Conservation (phyloP, 2,797 vertebrate genomes). For the Morelia viridis region DNA sequence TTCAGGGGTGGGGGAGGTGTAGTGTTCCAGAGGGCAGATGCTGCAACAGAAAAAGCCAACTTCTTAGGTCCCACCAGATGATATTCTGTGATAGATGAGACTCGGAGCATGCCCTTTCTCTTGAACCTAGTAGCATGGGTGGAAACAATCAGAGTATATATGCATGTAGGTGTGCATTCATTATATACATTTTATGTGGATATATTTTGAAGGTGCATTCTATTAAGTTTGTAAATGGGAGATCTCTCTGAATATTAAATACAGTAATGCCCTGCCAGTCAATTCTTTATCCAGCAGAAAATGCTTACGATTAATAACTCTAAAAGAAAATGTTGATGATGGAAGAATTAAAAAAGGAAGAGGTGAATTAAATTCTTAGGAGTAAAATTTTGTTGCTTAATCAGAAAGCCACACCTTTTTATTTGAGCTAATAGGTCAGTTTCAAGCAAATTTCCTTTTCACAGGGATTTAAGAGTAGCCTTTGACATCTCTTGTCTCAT, state of each 20-base stretch:
- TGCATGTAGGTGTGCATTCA: neutral
- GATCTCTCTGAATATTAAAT: neutral
- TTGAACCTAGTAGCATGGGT: neutral
- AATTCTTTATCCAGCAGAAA: conserved; percentile 3
- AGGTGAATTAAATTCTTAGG: neutral
- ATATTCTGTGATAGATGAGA: neutral
- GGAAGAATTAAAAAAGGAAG: neutral
- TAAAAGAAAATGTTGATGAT: neutral
- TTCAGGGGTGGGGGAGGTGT: neutral
- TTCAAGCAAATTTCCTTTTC: neutral
- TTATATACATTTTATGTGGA: neutral
- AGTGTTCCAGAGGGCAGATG: neutral
- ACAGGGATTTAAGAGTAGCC: neutral
- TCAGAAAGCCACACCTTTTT: neutral
- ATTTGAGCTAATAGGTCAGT: neutral
- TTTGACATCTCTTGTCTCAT: neutral
- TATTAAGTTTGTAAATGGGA: neutral
- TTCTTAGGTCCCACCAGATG: neutral
- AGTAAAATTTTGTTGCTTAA: neutral
- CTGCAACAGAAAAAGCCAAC: neutral
- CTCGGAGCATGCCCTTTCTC: neutral
- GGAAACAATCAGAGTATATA: neutral
- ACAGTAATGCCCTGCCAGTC: neutral
- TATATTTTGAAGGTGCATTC: neutral
- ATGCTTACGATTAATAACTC: neutral